A percentile compares a stretch with the other conserved stretches of the same genome.
Conservation (phyloP, 2,797 vertebrate species). For the Artibeus jamaicensis region DNA sequence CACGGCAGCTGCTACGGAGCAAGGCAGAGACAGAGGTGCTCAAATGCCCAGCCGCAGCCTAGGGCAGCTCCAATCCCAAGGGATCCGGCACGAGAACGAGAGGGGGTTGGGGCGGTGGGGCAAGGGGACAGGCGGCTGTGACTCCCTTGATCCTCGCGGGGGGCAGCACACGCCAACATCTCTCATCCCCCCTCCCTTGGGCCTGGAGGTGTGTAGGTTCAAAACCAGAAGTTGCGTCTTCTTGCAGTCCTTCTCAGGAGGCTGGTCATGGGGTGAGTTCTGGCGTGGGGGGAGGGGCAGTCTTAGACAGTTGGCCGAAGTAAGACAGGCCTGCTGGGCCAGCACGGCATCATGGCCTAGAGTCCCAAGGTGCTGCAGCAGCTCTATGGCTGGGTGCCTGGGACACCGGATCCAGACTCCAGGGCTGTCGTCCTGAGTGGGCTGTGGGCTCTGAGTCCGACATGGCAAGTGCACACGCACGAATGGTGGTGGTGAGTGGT, state of each 20-base stretch:
- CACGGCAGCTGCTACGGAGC: conserved; percentile 88
- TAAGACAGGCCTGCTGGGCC: conserved; percentile 34
- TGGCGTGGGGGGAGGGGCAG: conserved; percentile 55
- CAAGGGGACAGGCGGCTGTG: conserved; percentile 21
- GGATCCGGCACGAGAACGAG: conserved; percentile 56
- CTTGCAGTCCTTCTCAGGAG: conserved; percentile 61
- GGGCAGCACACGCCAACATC: conserved; percentile 38
- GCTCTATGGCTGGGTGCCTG: conserved; percentile 48
- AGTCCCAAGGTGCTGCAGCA: conserved; percentile 27
- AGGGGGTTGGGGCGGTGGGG: conserved; percentile 12
- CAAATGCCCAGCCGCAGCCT: conserved; percentile 54
- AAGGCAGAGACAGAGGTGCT: conserved; percentile 73
- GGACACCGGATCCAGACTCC: conserved; percentile 61
- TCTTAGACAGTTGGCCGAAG: conserved; percentile 56
- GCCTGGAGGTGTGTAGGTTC: conserved; percentile 56
- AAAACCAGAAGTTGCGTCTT: conserved; percentile 57
- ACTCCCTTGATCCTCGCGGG: conserved; percentile 59
- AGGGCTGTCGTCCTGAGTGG: conserved; percentile 20
- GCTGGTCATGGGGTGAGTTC: conserved; percentile 56
- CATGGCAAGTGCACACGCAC: conserved; percentile 37
- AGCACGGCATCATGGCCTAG: conserved; percentile 31
- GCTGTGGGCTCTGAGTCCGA: conserved; percentile 63
- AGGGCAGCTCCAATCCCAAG: conserved; percentile 61
- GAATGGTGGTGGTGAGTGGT: conserved; percentile 48
- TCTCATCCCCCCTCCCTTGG: conserved; percentile 72